Evolutionary conservation across 2,797 vertebrate genomes (phyloP), one percentile per base, ranked within the genome.

Genomic region (Adrianichthys oophorus): DNA sequence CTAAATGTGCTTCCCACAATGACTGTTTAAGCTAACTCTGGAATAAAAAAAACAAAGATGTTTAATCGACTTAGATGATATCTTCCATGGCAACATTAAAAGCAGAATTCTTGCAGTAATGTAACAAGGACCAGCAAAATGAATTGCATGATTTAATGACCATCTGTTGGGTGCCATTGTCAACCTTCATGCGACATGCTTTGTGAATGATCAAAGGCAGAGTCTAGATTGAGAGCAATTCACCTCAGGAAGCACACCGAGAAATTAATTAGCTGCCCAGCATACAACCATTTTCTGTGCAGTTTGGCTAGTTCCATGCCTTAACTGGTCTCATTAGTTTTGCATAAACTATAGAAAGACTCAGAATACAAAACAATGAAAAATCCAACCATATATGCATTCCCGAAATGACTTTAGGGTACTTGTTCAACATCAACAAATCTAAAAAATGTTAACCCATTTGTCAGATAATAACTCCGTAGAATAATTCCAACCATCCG

Each of bases 61-160:
- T 86, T 84, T 83, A 84, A 89, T 90, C 84, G 83, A 83, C 58
- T 47, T 70, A 66, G 70, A 68, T 63, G 68, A 74, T 49, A 57
- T 84, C 41, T 69, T 86, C 83, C 89, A 90, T 68, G 69, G 78
- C 49, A 68, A 76, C 76, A 86, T 90, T 92, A 91, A 92, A 92
- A 82, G 61, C 59, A 59, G 79, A 83, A 87, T 89, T 87, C 89
- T 90, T 88, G 72, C 82, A 83, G 80, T 76, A 79, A 84, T 75
- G 68, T 89, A 87, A 90, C 88, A 89, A 72, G 63, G 70, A 69
- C 65, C 76, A 83, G 85, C 91, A 89, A 91, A 91, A 90, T 88
- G 87, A 86, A 91, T 90, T 46, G 78, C 78, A 70, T 68, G 82
- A 91, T 92, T 91, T 91, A 91, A 92, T 89, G 84, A 80, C 90